Base-by-base conservation (phyloP, 2,888 invertebrate species). In the Suillia variegata region DNA sequence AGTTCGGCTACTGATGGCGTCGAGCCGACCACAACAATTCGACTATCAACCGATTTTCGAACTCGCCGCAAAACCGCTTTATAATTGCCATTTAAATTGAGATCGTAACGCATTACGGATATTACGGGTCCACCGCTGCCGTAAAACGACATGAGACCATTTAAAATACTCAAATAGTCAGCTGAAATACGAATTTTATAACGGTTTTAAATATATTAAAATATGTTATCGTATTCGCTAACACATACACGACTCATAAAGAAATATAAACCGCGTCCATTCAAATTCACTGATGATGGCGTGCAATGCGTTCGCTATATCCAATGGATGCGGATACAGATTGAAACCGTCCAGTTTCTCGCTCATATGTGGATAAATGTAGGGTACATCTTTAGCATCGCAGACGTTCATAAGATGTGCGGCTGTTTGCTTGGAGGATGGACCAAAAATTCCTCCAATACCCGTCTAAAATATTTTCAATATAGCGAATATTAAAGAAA, bases 241-340 rank as follows among this genome's bases (percentile, higher is more conserved):
- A 15, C n/a, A 62, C 67, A 26, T 54, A 75, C 75, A 67, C 0
- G 79, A 76, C 60, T 81, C 81, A 56, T 81, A 81, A 61, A 96
- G 85, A 69, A 97, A 87, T n/a, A 93, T 92, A 74, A 94, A 94
- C 34, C 87, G 86, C 54, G 87, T 87, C 96, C 96, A 97, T 50
- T 87, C 86, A 83, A 89, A 92, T 42, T 86, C 85, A 61, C 84
- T 81, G 10, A 94, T 87, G 22, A 94, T 84, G 65, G 90, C 88
- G 48, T 87, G 84, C 64, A 89, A 87, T 6, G 88, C 87, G 84
- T 88, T 67, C 1, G 88, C 84, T 13, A 89, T 80, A 8, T 85
- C 83, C 33, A 82, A 77, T 2, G 88, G 85, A 71, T 88, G 85
- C 0, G 94, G 94, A 82, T 89, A 89, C 57, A 95, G 81, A 80